A percentile compares a stretch with the other conserved stretches of the same genome.
phyloP scores from a whole-genome alignment of 2,113 vertebrate species.

The Heliornis fulica region DNA sequence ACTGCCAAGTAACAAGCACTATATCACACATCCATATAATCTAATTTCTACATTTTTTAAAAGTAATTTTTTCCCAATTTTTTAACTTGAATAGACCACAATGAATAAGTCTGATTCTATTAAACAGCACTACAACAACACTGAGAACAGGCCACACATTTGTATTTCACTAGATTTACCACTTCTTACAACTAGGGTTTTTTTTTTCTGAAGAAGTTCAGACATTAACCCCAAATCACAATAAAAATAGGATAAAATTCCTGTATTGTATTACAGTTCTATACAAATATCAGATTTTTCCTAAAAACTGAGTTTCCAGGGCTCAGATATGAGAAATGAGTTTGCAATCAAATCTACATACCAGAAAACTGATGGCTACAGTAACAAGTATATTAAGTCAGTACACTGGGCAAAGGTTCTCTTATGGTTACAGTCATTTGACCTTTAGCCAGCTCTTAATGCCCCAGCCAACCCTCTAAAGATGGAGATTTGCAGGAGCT shows the following conservation, averaged over 20 bases:
- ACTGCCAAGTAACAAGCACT: background rate
- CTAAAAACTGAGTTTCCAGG: background rate
- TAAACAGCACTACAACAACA: background rate
- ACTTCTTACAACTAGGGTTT: background rate
- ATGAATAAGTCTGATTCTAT: background rate
- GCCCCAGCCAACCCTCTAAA: constrained; percentile 59
- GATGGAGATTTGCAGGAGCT: constrained; percentile 65
- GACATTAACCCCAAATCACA: background rate
- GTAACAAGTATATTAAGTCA: constrained; percentile 60
- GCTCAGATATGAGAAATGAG: background rate
- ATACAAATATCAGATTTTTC: background rate
- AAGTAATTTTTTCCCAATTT: background rate
- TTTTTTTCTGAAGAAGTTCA: background rate
- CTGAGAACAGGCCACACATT: background rate
- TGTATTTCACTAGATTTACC: background rate
- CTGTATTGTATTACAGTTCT: background rate
- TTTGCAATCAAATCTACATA: constrained; percentile 18
- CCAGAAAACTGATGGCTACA: constrained; percentile 43
- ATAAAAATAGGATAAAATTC: background rate
- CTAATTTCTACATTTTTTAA: background rate
- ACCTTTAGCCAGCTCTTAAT: constrained; percentile 68
- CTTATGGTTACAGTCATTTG: constrained; percentile 51
- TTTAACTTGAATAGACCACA: background rate
- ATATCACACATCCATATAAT: background rate
- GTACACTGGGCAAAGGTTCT: constrained; percentile 61